Evolutionary conservation across 2,113 vertebrate species (phyloP).

Genomic region (Ceratotherium simum): DNA sequence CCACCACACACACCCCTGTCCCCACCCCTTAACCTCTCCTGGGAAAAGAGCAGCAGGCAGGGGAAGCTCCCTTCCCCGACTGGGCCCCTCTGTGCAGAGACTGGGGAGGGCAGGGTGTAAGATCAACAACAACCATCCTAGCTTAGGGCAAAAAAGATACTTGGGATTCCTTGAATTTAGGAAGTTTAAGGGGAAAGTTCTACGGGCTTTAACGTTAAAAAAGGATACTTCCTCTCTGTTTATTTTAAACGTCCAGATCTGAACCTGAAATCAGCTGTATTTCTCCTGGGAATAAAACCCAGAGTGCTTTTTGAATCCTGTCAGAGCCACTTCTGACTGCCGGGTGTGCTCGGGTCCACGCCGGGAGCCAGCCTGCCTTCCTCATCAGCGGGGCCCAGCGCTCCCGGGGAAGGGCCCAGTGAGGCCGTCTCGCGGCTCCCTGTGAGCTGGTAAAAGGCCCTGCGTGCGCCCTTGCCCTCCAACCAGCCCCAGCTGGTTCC

Average conservation of each 20-base stretch:
- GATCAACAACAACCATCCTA: no score
- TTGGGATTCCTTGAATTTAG: neutral
- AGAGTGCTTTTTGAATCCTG: neutral
- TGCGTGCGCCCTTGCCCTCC: fast-evolving
- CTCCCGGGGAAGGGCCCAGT: neutral
- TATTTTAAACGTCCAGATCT: neutral
- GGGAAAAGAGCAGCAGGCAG: neutral
- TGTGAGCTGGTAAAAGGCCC: fast-evolving
- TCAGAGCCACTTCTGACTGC: neutral
- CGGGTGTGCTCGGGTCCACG: fast-evolving
- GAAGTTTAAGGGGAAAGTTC: neutral
- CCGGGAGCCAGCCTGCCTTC: neutral
- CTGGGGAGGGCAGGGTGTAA: neutral
- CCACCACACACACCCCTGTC: no score
- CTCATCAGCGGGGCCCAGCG: fast-evolving
- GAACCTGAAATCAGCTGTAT: neutral
- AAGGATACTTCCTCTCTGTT: neutral
- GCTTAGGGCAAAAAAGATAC: neutral
- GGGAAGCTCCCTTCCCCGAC: neutral
- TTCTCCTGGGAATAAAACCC: neutral
- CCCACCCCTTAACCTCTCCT: neutral
- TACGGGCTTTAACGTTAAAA: neutral
- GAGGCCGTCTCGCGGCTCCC: fast-evolving
- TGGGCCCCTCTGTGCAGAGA: no score
- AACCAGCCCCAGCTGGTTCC: fast-evolving